Evolutionary conservation across 2,888 invertebrate genomes (phyloP), one percentile per base, ranked within the genome.

Genomic region (Strigamia crassipes): DNA sequence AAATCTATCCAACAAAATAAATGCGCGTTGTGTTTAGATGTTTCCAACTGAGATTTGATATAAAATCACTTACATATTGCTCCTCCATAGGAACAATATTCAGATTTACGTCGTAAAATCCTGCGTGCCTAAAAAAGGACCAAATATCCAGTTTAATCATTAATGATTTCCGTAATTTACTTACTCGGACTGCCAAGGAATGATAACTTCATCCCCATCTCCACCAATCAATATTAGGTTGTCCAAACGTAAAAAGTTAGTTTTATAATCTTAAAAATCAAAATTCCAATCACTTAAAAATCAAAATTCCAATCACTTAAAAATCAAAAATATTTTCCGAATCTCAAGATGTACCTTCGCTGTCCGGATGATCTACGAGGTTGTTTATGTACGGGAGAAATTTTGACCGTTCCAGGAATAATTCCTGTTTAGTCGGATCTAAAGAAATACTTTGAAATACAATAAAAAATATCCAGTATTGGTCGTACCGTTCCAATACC

Each of bases 301-400:
- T 18, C 15, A 15, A 61, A 18, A 61, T 15, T 15, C 10, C 2
- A 61, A 61, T 61, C 4, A n/a, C 6, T 56, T 13, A 61, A n/a
- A 5, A 21, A 61, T 18, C 15, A 2, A 15, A 13, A 13, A 15
- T 3, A 61, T 21, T 18, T 61, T 51, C 10, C 15, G 4, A 51
- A 61, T 18, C n/a, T 61, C 3, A 61, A 61, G 2, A 18, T n/a
- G 6, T 61, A 61, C 61, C 18, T 61, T 61, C 61, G 2, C 15
- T 18, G 2, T 61, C 9, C 2, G 18, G 18, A 61, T 61, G 61
- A 21, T 18, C 5, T 5, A 15, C 2, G 2, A 5, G 21, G 18
- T 61, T 61, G 10, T 18, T 61, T n/a, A 61, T 61, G 61, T 61
- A 61, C n/a, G 61, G 61, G 8, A 61, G 21, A 61, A 61, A 61